Evolutionary conservation across 2,888 invertebrate species (phyloP).

Genomic region (Stenoptilia bipunctidactyla): DNA sequence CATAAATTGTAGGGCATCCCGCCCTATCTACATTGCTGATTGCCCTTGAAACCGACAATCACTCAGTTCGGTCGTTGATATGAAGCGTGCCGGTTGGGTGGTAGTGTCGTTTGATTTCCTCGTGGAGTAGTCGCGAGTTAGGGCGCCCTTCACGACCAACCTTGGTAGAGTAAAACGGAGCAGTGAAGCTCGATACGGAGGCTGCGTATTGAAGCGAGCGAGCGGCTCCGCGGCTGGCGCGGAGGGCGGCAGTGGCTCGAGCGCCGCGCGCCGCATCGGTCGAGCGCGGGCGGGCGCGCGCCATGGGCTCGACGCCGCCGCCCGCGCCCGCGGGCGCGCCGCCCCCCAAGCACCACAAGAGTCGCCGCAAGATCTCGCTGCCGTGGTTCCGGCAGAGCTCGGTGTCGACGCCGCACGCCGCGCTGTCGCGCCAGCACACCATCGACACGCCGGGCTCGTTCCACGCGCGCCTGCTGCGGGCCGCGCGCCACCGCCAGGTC

Average conservation of each 20-base stretch:
- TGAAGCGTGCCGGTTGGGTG: slow-evolving; percentile 12
- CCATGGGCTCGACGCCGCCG: slow-evolving; percentile 41
- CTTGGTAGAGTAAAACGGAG: slow-evolving; percentile 40
- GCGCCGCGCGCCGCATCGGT: slow-evolving; percentile 35
- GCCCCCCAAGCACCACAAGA: slow-evolving; percentile 73
- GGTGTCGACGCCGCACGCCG: slow-evolving; percentile 78
- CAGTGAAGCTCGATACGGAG: slow-evolving; percentile 64
- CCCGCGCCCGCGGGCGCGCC: slow-evolving; percentile 25
- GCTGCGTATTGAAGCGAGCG: slow-evolving; percentile 56
- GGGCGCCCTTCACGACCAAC: slow-evolving; percentile 44
- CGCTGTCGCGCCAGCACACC: slow-evolving; percentile 87
- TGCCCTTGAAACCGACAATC: slow-evolving; percentile 16
- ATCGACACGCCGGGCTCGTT: slow-evolving; percentile 91
- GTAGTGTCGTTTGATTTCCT: slow-evolving; percentile 23
- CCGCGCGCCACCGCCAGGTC: slow-evolving; percentile 73
- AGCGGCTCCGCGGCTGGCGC: slow-evolving; percentile 23
- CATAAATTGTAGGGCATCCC: neutral
- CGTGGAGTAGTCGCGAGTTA: slow-evolving; percentile 58
- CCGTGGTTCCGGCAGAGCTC: slow-evolving; percentile 92
- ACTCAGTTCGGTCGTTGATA: slow-evolving; percentile 12
- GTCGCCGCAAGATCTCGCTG: slow-evolving; percentile 87
- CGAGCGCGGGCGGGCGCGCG: slow-evolving; percentile 33
- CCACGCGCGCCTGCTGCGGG: slow-evolving; percentile 80
- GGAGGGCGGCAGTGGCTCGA: slow-evolving; percentile 37
- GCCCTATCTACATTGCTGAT: slow-evolving; percentile 5